Evolutionary conservation across 92 coral and sea anemone genomes (phyloP).

Genomic region (Porites lobata): DNA sequence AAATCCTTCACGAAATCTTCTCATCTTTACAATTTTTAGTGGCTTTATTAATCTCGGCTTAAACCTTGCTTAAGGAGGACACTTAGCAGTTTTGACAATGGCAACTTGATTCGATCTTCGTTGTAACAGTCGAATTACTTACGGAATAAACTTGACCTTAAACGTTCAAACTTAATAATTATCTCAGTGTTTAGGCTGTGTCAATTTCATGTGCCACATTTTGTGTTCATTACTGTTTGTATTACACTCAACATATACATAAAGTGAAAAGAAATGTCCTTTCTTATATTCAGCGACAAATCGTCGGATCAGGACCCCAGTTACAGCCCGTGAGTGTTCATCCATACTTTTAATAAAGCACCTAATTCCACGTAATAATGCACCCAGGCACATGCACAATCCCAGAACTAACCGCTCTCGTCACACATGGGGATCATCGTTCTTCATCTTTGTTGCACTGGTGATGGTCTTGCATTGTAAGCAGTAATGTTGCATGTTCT

Average conservation of each 20-base stretch:
- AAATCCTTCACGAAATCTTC: background rate
- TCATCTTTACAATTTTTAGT: background rate
- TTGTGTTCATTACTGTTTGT: background rate
- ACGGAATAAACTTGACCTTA: background rate
- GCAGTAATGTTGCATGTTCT: conserved; percentile 3
- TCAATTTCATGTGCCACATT: background rate
- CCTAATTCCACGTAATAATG: conserved; percentile 10
- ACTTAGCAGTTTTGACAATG: background rate
- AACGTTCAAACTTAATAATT: background rate
- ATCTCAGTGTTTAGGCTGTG: background rate
- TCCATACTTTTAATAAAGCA: conserved; percentile 39
- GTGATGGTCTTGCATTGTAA: background rate
- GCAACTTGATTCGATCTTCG: background rate
- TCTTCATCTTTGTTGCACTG: background rate
- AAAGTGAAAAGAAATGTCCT: conserved; percentile 21
- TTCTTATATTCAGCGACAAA: conserved; percentile 44
- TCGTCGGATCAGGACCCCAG: conserved; percentile 51
- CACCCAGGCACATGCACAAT: background rate
- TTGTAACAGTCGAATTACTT: background rate
- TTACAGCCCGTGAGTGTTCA: conserved; percentile 49
- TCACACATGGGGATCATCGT: conserved; percentile 2
- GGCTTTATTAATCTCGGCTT: background rate
- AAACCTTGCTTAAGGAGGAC: background rate
- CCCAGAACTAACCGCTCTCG: conserved; percentile 38
- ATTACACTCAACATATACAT: conserved; percentile 1